Evolutionary conservation across 2,888 invertebrate species (phyloP).

Genomic region (Leptopilina syphax): DNA sequence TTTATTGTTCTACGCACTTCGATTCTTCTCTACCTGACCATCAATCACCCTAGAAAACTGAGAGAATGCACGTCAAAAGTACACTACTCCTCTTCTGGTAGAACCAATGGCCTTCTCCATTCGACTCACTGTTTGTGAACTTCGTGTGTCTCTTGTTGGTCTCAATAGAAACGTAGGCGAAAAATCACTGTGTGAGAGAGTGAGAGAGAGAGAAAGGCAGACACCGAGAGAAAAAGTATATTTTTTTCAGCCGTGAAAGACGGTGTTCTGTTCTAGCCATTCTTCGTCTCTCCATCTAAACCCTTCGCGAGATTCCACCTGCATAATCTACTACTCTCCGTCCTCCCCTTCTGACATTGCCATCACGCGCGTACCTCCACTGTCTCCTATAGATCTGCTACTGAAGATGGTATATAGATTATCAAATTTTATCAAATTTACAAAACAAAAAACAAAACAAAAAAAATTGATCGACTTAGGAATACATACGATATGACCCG

Average conservation of each 20-base stretch:
- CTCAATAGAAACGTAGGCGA: slow-evolving; percentile 59
- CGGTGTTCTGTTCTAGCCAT: slow-evolving; percentile 66
- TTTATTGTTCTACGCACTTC: slow-evolving; percentile 67
- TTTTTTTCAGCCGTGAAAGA: slow-evolving; percentile 51
- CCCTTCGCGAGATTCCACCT: slow-evolving; percentile 73
- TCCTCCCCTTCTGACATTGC: slow-evolving; percentile 64
- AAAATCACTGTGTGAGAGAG: slow-evolving; percentile 51
- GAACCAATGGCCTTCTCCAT: slow-evolving; percentile 65
- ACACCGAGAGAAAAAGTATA: slow-evolving; percentile 2
- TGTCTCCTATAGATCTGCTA: slow-evolving; percentile 64
- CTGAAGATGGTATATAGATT: slow-evolving; percentile 63
- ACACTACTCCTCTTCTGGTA: slow-evolving; percentile 63
- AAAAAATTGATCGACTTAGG: slow-evolving; percentile 2
- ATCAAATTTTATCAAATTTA: slow-evolving; percentile 42
- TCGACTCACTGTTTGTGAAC: slow-evolving; percentile 65
- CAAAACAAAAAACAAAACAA: not conserved
- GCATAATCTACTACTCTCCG: slow-evolving; percentile 65
- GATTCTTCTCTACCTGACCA: slow-evolving; percentile 71
- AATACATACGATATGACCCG: slow-evolving; percentile 9
- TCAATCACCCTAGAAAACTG: slow-evolving; percentile 57
- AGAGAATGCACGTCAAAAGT: slow-evolving; percentile 58
- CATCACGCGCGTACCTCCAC: slow-evolving; percentile 68
- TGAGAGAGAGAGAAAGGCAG: slow-evolving; percentile 50
- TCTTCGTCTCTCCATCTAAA: slow-evolving; percentile 70
- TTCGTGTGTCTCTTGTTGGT: slow-evolving; percentile 57